Conservation (phyloP, 2,888 invertebrate species). For the Acanthacorydalis orientalis region DNA sequence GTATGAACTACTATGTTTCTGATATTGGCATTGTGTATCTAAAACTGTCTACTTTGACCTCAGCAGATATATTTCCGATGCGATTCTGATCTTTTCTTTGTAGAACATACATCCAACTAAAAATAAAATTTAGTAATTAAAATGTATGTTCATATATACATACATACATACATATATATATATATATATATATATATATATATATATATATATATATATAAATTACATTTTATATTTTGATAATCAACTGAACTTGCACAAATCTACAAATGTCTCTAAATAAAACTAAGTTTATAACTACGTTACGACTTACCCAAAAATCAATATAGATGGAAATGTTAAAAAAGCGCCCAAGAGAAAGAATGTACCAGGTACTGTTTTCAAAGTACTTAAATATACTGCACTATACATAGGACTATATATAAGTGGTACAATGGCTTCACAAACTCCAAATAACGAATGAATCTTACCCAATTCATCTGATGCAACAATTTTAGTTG, state of each 20-base stretch:
- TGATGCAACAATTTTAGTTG: constrained; percentile 23
- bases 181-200: not conserved
- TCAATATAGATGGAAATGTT: constrained; percentile 29
- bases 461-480: constrained; percentile 25
- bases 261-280: no score
- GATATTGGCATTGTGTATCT: constrained; percentile 7
- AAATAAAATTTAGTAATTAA: not conserved
- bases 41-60: constrained; percentile 1
- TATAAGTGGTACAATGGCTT: constrained; percentile 36
- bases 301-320: constrained; percentile 29
- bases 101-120: constrained; percentile 11
- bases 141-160: not conserved
- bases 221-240: no score
- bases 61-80: constrained; percentile 4
- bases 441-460: constrained; percentile 41
- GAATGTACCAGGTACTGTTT: constrained; percentile 35
- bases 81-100: constrained; percentile 6
- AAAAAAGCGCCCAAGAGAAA: constrained; percentile 35
- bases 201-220: not conserved
- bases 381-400: constrained; percentile 32
- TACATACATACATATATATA: not conserved
- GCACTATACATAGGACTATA: constrained; percentile 38
- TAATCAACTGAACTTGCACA: no score
- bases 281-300: not conserved
- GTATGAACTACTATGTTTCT: constrained; percentile 1